Base-by-base conservation (phyloP, 2,113 vertebrate species). In the Mugil cephalus region DNA sequence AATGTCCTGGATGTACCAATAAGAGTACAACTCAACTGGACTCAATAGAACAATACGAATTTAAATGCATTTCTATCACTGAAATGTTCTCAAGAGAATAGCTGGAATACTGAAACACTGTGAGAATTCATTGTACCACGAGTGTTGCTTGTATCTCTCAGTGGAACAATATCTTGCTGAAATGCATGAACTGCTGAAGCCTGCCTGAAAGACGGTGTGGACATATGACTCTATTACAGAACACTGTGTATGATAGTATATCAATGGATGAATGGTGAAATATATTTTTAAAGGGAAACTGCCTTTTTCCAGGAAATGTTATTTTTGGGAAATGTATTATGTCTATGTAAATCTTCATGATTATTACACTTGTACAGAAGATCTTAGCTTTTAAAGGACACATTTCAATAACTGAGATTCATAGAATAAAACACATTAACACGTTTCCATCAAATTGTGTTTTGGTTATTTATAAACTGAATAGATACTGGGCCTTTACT, bases 321-420 rank as follows among this genome's bases (percentile, higher is more conserved):
- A 36, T 68, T 65, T 64, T 65, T 74, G 50, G 40, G 46, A 55
- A 79, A 69, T 72, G 7, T 82, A 30, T 56, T 63, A 46, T 66
- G 24, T 74, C 52, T 79, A 19, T 88, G 58, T 84, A 15, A 21
- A 69, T 71, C 9, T 63, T 38, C 34, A 17, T 0, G 34, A 35
- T 45, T 42, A n/a, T n/a, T n/a, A n/a, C 9, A 48, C 64, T 55
- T 75, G 43, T 76, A 70, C 69, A 87, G 36, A 77, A 19, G 14
- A 19, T 74, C 8, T 17, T n/a, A n/a, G 30, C 69, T 19, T 13
- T 19, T 39, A 75, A 4, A 35, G 35, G 74, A n/a, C 24, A 80
- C 68, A 80, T 88, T 90, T 82, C 69, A 87, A 68, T 66, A 66
- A 76, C 7, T 66, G 11, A 30, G 30, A 63, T 42, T 48, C 35